Conservation (phyloP, 2,797 vertebrate species). For the Crocidura indochinensis region DNA sequence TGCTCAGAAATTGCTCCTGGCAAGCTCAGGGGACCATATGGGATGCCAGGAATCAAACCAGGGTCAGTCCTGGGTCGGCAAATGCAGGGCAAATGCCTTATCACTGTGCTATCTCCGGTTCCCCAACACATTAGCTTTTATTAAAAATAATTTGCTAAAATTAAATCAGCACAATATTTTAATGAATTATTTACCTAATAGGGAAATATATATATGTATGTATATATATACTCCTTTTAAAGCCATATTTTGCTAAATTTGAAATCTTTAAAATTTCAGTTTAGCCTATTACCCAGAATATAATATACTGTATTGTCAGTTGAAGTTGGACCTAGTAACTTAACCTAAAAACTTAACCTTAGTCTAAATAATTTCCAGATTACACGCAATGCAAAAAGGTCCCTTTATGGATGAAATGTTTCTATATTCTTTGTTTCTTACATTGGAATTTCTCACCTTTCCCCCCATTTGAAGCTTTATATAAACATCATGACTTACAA, state of each 20-base stretch:
- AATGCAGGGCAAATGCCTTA: too few relatives aligned
- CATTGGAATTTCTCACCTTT: conserved; percentile 15
- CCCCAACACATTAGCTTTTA: conserved; percentile 29
- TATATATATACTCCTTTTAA: conserved; percentile 48
- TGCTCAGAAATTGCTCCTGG: too few relatives aligned
- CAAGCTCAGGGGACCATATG: too few relatives aligned
- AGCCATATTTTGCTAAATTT: conserved; percentile 62
- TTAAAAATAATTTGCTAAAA: conserved; percentile 66
- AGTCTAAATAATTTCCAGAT: conserved; percentile 55
- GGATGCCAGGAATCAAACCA: too few relatives aligned
- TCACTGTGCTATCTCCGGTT: too few relatives aligned
- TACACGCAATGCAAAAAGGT: too few relatives aligned
- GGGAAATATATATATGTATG: too few relatives aligned
- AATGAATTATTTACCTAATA: conserved; percentile 52
- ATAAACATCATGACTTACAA: too few relatives aligned
- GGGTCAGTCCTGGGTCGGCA: too few relatives aligned
- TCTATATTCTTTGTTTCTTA: conserved; percentile 46
- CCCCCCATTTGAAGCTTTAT: too few relatives aligned
- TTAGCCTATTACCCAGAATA: conserved; percentile 42
- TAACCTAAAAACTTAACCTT: conserved; percentile 60
- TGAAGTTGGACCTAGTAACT: conserved; percentile 36
- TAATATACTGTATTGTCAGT: conserved; percentile 37
- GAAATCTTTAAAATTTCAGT: conserved; percentile 62
- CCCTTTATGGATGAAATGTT: conserved; percentile 56
- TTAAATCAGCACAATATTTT: conserved; percentile 35